Evolutionary conservation across 2,113 vertebrate genomes (phyloP), one percentile per base, ranked within the genome.

Genomic region (Lepus timidus): DNA sequence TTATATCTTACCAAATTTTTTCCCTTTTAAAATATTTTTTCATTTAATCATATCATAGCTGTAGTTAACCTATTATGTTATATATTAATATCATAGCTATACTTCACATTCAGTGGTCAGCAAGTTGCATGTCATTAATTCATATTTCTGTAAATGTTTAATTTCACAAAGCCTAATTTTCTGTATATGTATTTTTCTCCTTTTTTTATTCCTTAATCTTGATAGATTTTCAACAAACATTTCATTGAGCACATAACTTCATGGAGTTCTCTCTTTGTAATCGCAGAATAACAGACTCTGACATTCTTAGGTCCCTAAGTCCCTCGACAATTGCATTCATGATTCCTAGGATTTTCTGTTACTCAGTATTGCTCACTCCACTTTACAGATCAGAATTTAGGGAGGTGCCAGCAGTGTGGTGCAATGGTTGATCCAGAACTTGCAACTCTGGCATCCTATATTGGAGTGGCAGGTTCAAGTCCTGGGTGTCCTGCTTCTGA

Each of bases 291-390:
- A 55, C 9, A 68, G 19, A 62, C n/a, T 36, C 11, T 61, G 9
- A 76, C 2, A 49, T 55, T 62, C 33, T 61, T 78, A 83, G 4
- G 9, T 67, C 58, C 12, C 19, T 4, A 9, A 49, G 4, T 44
- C 31, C 16, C 13, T 27, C 33, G 64, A 80, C 3, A 39, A 9
- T 52, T 81, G 1, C 1, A 2, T 4, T 22, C 44, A 25, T 39
- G 10, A 3, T 4, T 22, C 44, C 25, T n/a, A 8, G 6, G 3
- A 5, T 44, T 23, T 2, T 6, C 2, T 36, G 29, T 12, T 9
- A 36, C 29, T 74, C 1, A 19, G 2, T 31, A 79, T 58, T 31
- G 5, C 58, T 83, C 51, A 86, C 1, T 27, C 23, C 14, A 13
- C 29, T 55, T 68, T 12, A 89, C 20, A 33, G 13, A 11, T 39